Evolutionary conservation across 2,888 invertebrate species (phyloP), one percentile per base, ranked within the genome.

Genomic region (Chloroclystis v-ata): DNA sequence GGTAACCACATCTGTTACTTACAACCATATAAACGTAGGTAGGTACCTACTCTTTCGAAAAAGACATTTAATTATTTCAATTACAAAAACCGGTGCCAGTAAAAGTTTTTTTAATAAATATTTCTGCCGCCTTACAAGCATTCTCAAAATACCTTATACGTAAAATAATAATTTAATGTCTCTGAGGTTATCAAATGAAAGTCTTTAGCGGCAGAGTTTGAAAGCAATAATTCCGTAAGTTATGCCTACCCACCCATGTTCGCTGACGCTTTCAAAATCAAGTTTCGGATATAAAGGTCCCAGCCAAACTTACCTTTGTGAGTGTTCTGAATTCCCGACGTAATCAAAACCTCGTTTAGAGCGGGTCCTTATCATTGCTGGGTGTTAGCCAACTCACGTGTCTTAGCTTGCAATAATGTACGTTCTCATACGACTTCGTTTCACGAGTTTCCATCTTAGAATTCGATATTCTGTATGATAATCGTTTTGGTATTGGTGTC

Each of bases 291-390:
- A 49, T 44, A 42, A 41, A 45, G 33, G 38, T n/a, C 42, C 35
- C 32, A 28, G 14, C 29, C 30, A 49, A 45, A 43, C 30, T 46
- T 49, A 45, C 44, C 41, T 33, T 29, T 16, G 16, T 49, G 37
- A 41, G 25, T 32, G 46, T 43, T 43, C 43, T 12, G 50, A 43
- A 38, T 42, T 46, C 49, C 28, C 42, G 29, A 16, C 30, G 63
- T 60, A 59, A 71, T 72, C 69, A 71, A 67, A 69, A 60, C 14
- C 65, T 72, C 71, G 58, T 72, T 69, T 58, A 47, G 37, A 29
- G 48, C 20, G 38, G 35, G 49, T 56, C 57, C 58, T 67, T 67
- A 72, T 71, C 72, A 57, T 16, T 29, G 46, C 67, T 72, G 75
- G 75, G 66, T 55, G 62, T 47, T 37, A 60, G 69, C 71, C 67